Base-by-base conservation (phyloP, 2,797 vertebrate genomes). In the Gymnodraco acuticeps region DNA sequence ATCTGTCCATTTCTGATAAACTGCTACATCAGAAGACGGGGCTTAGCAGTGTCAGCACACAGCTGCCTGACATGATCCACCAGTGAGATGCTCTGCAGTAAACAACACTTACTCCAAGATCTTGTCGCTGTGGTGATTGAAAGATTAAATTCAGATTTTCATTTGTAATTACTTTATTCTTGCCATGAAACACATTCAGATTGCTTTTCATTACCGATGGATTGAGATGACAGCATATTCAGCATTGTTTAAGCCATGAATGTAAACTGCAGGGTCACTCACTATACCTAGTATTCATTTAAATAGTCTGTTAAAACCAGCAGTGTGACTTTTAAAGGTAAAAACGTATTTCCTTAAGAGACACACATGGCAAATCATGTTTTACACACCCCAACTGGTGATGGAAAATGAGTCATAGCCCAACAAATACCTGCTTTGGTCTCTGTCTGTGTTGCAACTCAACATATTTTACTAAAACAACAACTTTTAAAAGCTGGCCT, bases 1-100 rank as follows among this genome's bases (percentile, higher is more conserved):
- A 87, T 90, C 88, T 80, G 81, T 85, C 87, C 81, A 66, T 87
- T 91, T 82, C 59, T 89, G 86, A 89, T 90, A 90, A 93, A 92
- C 88, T 87, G 69, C 84, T 33, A 56, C 70, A 89, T 84, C 77
- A 86, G 82, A 81, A 51, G 68, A 73, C 45, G 50, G 56, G 73
- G 75, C 77, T 87, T 56, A 70, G 80, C 73, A 43, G 70, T 82
- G 87, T 90, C 88, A 87, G 78, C 87, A 74, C 80, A 62, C 59
- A 70, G 53, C 68, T 61, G 75, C 70, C 31, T 81, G 87, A 91
- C 76, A 78, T 3, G 63, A 86, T 84, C 87, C 89, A 91, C 81
- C 81, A 56, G 85, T 45, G 62, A 75, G 70, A 78, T 3, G 3
- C 56, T 53, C 67, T 56, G 42, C 66, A 27, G 65, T 53, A 71